Evolutionary conservation across 2,888 invertebrate genomes (phyloP).

Genomic region (Synergus gifuensis): DNA sequence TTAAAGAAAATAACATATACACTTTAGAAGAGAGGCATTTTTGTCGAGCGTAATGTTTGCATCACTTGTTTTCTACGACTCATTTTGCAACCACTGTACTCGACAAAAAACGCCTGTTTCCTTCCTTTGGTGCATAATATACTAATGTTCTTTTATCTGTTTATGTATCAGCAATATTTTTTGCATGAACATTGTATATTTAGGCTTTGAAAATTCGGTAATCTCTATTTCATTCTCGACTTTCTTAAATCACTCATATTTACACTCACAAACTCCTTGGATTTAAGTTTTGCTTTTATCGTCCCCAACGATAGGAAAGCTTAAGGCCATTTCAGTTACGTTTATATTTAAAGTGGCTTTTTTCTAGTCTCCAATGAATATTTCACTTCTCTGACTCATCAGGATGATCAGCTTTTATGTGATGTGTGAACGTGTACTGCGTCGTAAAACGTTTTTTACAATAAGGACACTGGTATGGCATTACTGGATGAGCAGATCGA

Average conservation of each 20-base stretch:
- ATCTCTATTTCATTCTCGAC: not conserved
- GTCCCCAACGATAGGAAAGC: slow-evolving; percentile 17
- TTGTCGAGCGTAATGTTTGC: too few relatives aligned
- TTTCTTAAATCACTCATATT: not conserved
- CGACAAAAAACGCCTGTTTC: too few relatives aligned
- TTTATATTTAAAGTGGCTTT: not conserved
- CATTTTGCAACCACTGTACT: too few relatives aligned
- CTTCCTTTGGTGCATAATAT: too few relatives aligned
- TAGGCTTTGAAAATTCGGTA: not conserved
- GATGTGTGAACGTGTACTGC: slow-evolving; percentile 70
- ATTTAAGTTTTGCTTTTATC: slow-evolving; percentile 29
- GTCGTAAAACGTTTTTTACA: slow-evolving; percentile 72
- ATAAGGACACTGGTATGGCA: slow-evolving; percentile 73
- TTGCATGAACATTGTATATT: slow-evolving; percentile 1
- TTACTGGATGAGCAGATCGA: slow-evolving; percentile 71
- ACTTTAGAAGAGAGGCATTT: too few relatives aligned
- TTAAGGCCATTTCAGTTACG: slow-evolving; percentile 12
- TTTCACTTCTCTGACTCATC: slow-evolving; percentile 69
- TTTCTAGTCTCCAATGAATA: too few relatives aligned
- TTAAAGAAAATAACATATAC: too few relatives aligned
- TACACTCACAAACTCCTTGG: slow-evolving; percentile 7
- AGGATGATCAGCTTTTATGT: slow-evolving; percentile 70
- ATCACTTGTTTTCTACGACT: too few relatives aligned
- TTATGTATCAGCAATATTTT: not conserved
- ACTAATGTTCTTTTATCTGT: not conserved